Evolutionary conservation across 2,113 vertebrate genomes (phyloP), one percentile per base, ranked within the genome.

Genomic region (Solea solea): DNA sequence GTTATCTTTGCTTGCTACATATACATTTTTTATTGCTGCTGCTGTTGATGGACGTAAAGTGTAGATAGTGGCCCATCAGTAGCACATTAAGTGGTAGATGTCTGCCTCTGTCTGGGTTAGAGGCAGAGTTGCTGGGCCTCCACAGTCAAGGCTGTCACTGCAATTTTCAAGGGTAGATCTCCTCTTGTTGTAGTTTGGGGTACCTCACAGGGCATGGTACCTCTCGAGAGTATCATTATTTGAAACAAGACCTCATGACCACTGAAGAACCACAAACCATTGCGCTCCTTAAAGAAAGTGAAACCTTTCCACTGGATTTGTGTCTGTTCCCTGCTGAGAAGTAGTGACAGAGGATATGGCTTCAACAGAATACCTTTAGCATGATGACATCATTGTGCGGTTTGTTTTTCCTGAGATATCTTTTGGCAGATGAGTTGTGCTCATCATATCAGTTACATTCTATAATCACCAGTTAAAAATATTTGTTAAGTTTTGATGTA

Each of bases 211-310:
- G 66, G 61, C 67, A 10, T 14, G 12, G 74, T 48, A 78, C 73
- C 81, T 92, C 91, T 64, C 85, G 90, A 89, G 88, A 91, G 84
- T 56, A 73, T 79, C 84, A 79, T 94, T 93, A 93, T 89, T 86
- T 90, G 84, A 91, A 92, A 90, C 86, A 85, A 78, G 86, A 90
- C 82, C 93, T 88, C 76, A 2, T 39, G 64, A 53, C 83, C 65
- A 14, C 48, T 72, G 25, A 69, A 83, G 62, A 80, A 70, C 51
- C 78, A 80, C 41, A 61, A 48, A 80, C 86, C 77, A 62, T 85
- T 79, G 72, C 77, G 83, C 49, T 89, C 90, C 94, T 96, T 93
- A 94, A 94, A 95, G 91, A 94, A 88, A 91, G 92, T 90, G 74
- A 92, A 93, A 93, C 90, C 90, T 91, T 90, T 89, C 91, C 90